Base-by-base conservation (phyloP, 2,888 invertebrate species). In the Cerastis rubricosa region DNA sequence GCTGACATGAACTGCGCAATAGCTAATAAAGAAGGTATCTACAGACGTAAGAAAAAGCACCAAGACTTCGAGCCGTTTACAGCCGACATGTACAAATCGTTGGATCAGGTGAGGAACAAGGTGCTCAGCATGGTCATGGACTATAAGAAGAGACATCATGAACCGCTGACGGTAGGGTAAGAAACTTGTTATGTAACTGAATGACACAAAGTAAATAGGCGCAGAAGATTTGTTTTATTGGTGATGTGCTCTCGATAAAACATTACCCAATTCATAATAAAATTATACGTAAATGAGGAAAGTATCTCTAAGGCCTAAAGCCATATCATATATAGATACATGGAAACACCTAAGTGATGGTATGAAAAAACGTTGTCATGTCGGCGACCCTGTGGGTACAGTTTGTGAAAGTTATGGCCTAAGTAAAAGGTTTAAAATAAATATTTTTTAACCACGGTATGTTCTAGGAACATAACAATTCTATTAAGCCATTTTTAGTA, bases 11-110 rank as follows among this genome's bases (percentile, higher is more conserved):
- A 95, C 61, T 98, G 98, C 91, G 97, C 97, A 29, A 88, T 98
- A 67, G 91, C 94, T 19, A 94, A 97, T 87, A 97, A 97, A 87
- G 98, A 98, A 92, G 98, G 98, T 2, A 98, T 98, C 76, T 98
- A 98, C 92, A 95, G 98, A 78, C 95, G 98, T 11, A 97, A 97
- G 89, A 97, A 97, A 89, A 97, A 98, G 76, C 95, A 97, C 35
- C 92, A 97, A 71, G 97, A 97, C 88, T 98, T 98, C 88, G 98
- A 98, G 87, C 98, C 98, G 0, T 98, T 97, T 92, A 97, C 98
- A 0, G 92, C 96, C 0, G 95, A 97, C 22, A 98, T 98, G 98
- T 96, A 95, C 88, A 82, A 83, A 12, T 91, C 89, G 0, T 67
- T 96, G 14, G 89, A 93, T 17, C 83, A 76, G 40, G 93, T 91